Evolutionary conservation across 2,797 vertebrate species (phyloP).

Genomic region (Argyrosomus regius): DNA sequence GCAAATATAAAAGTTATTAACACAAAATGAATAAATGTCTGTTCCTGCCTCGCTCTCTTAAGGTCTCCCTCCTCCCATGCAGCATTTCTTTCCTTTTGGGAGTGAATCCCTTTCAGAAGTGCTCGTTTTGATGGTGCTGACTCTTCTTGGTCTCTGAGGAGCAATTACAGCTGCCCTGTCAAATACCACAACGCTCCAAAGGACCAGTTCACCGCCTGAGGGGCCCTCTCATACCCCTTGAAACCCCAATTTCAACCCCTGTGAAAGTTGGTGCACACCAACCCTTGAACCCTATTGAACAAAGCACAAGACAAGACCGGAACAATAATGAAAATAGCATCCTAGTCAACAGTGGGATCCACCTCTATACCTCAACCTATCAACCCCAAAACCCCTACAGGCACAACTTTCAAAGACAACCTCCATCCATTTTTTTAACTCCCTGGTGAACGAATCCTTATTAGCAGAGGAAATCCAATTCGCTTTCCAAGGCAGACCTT

Average conservation of each 20-base stretch:
- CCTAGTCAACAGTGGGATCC: constrained; percentile 53
- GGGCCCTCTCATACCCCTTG: constrained; percentile 68
- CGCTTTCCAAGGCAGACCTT: constrained; percentile 56
- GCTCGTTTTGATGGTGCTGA: constrained; percentile 75
- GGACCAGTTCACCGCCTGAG: constrained; percentile 72
- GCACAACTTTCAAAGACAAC: constrained; percentile 63
- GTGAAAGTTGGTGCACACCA: constrained; percentile 68
- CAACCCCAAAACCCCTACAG: constrained; percentile 55
- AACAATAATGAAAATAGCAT: constrained; percentile 70
- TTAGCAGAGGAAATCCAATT: constrained; percentile 71
- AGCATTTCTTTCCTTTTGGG: constrained; percentile 54
- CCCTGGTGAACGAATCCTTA: constrained; percentile 67
- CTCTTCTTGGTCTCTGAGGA: constrained; percentile 79
- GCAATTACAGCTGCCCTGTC: constrained; percentile 83
- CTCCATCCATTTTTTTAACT: constrained; percentile 64
- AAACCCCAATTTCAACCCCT: constrained; percentile 68
- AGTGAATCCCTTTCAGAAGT: constrained; percentile 69
- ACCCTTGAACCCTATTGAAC: constrained; percentile 73
- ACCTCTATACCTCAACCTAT: constrained; percentile 65
- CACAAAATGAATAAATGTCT: constrained; percentile 74
- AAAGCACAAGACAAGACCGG: constrained; percentile 49
- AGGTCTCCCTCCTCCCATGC: constrained; percentile 45
- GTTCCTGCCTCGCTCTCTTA: constrained; percentile 49
- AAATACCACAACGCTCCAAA: constrained; percentile 78
- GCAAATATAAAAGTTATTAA: constrained; percentile 75